These are phyloP conservation scores for Ctena decussata DNA, from an alignment of 2,888 invertebrate genomes.

Conservation along the genomic window DNA sequence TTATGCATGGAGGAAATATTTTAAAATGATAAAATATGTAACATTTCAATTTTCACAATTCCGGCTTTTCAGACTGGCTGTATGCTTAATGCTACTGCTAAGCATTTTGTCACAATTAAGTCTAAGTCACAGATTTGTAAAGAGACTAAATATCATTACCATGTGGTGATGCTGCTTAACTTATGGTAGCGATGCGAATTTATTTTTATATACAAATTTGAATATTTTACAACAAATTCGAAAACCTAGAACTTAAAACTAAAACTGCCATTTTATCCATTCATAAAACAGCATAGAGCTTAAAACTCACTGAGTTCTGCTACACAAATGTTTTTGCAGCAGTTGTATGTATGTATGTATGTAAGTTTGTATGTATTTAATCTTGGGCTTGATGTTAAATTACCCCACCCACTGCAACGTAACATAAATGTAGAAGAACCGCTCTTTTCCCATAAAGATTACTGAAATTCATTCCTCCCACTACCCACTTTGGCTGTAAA, in stretches of 20 bases:
- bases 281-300: background rate
- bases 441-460: no score
- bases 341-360: constrained; percentile 65
- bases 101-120: no score
- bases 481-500: no score
- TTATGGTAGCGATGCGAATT: constrained; percentile 42
- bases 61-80: no score
- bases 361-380: constrained; percentile 25
- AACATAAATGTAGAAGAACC: background rate
- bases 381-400: background rate
- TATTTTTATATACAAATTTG: constrained; percentile 58
- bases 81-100: no score
- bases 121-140: no score
- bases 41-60: no score
- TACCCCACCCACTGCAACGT: background rate
- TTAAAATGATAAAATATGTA: no score
- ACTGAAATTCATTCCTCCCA: no score
- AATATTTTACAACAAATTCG: constrained; percentile 67
- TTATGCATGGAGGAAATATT: no score
- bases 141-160: no score
- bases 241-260: constrained; percentile 27
- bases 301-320: background rate
- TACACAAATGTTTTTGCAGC: background rate
- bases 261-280: background rate
- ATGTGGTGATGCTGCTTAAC: no score